Evolutionary conservation across 2,797 vertebrate species (phyloP), one percentile per base, ranked within the genome.

Genomic region (Pteronotus mesoamericanus): DNA sequence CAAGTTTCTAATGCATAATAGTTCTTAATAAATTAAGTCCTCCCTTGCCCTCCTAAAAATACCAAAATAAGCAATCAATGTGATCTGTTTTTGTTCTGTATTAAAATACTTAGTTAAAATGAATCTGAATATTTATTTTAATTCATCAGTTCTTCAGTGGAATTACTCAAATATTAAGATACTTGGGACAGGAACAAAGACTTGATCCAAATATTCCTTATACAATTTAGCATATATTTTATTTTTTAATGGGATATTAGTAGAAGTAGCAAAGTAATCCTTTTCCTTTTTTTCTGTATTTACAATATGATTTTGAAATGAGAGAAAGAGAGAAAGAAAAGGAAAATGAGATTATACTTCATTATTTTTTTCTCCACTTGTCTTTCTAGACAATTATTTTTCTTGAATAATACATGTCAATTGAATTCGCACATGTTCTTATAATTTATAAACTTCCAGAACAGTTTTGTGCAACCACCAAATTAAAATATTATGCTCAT

Each of bases 401-500:
- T 86, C 55, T 68, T 97, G 74, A 96, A 96, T 96, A 96, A 97
- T 94, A 64, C 86, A 92, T 94, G 85, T 32, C 82, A 89, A 79
- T 93, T 91, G 57, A 92, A 96, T 91, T 94, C 94, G 78, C 69
- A 92, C 94, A 96, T 94, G 78, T 86, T 95, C 75, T 94, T 87
- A 86, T 89, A 96, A 95, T 95, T 98, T 95, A 96, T 88, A 93
- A 96, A 95, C 53, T 94, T 34, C 78, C 86, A 97, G 87, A 91
- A 93, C 29, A 86, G 91, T 92, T 96, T 92, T 96, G 37, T 91
- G 42, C 46, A 94, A 86, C 69, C 94, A 91, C 37, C 57, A 96
- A 96, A 94, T 97, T 98, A 96, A 97, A 97, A 94, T 97, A 96
- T 94, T 94, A 94, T 92, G 74, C 16, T 89, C 77, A 95, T 95